Percentiles rank a stretch among this genome's conserved stretches.
These are phyloP conservation scores for Spinus pinus DNA, from an alignment of 2,797 vertebrate genomes.

Conservation along the genomic window DNA sequence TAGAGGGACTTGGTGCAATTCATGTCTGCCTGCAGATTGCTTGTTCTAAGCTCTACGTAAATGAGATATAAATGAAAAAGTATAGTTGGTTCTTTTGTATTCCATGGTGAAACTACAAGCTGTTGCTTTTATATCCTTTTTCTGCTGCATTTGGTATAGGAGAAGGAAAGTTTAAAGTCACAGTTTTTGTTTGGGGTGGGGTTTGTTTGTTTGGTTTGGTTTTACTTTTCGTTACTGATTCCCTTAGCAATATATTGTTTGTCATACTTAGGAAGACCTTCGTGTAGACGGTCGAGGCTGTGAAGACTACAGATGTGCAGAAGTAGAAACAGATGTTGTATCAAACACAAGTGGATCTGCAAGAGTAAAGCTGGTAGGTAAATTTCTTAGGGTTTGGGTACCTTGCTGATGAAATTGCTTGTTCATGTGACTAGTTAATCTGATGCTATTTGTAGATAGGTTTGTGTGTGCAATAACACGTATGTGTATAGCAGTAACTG, in stretches of 20 bases:
- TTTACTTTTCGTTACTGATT: neutral
- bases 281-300: slow-evolving; percentile 92
- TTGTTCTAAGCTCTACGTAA: neutral
- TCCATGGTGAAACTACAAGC: neutral
- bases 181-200: neutral
- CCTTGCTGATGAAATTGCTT: neutral
- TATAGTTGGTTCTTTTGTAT: neutral
- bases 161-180: neutral
- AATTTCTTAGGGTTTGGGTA: neutral
- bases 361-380: slow-evolving; percentile 89
- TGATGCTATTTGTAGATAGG: neutral
- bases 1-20: neutral
- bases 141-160: neutral
- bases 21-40: neutral
- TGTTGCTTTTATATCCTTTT: neutral
- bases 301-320: slow-evolving; percentile 93
- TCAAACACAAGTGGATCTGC: slow-evolving; percentile 97
- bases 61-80: neutral
- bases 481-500: neutral
- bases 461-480: neutral
- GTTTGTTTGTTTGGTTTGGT: neutral
- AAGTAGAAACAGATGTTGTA: slow-evolving; percentile 95
- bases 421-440: neutral
- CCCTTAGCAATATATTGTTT: neutral
- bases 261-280: slow-evolving; percentile 85